Percentiles rank a stretch among this genome's conserved stretches.
phyloP scores from a whole-genome alignment of 2,888 invertebrate species.

The Branchellion lobata region DNA sequence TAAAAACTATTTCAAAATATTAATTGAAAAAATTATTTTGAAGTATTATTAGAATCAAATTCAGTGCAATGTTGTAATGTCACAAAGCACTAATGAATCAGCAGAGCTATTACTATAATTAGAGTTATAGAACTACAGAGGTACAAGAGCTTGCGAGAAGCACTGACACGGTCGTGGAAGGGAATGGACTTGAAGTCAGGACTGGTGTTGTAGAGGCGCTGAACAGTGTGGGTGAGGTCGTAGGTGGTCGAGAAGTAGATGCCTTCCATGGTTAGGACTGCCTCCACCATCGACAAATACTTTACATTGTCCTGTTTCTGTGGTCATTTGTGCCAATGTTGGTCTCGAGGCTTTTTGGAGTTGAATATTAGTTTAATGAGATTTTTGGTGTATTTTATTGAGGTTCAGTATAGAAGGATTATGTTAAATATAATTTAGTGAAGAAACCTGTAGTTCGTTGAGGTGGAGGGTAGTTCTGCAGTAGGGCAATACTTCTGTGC shows the following conservation, averaged over 20 bases:
- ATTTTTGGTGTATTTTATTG: not conserved
- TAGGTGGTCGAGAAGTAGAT: conserved; percentile 92
- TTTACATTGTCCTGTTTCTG: conserved; percentile 73
- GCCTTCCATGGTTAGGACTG: conserved; percentile 77
- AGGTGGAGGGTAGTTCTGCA: conserved; percentile 80
- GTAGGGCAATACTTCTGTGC: conserved; percentile 72
- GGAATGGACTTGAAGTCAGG: conserved; percentile 75
- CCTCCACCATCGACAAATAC: conserved; percentile 82
- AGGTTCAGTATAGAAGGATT: no score
- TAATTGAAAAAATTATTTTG: no score
- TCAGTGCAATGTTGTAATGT: no score
- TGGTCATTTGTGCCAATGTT: not conserved
- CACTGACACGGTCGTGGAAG: conserved; percentile 62
- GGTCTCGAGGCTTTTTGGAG: not conserved
- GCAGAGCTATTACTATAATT: no score
- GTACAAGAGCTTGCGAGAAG: no score
- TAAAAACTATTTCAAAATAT: no score
- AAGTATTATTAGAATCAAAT: no score
- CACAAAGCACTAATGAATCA: no score
- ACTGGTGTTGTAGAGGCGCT: conserved; percentile 75
- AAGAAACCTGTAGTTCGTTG: conserved; percentile 75
- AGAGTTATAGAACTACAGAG: no score
- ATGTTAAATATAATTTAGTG: no score
- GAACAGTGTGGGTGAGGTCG: conserved; percentile 87
- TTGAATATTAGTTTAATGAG: not conserved